A percentile compares a stretch with the other conserved stretches of the same genome.
These are phyloP conservation scores for Linnaemya vulpina DNA, from an alignment of 2,888 invertebrate species.

Conservation along the genomic window DNA sequence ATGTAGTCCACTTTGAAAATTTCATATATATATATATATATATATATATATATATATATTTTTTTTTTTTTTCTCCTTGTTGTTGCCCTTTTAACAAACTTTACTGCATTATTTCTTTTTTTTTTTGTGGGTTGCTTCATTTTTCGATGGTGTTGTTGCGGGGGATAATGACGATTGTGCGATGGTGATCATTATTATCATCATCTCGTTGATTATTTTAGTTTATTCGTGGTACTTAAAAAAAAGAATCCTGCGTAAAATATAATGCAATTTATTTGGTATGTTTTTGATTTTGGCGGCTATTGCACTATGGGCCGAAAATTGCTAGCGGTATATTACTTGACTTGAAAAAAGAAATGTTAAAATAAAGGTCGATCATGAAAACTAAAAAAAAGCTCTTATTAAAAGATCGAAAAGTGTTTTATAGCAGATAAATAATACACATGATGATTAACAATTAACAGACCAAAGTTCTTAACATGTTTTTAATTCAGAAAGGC, in stretches of 20 bases:
- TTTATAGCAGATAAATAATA: too few species aligned
- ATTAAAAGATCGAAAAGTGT: too few species aligned
- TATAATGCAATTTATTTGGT: conserved; percentile 56
- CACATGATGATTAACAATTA: too few species aligned
- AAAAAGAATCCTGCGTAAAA: conserved; percentile 64
- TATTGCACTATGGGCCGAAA: conserved; percentile 45
- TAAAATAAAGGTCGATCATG: too few species aligned
- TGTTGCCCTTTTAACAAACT: conserved; percentile 43
- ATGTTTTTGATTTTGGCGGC: conserved; percentile 25
- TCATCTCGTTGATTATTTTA: conserved; percentile 62
- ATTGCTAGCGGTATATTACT: too few species aligned
- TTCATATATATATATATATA: too few species aligned
- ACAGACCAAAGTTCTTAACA: too few species aligned
- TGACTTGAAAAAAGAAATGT: too few species aligned
- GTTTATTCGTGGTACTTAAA: conserved; percentile 41
- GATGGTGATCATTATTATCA: conserved; percentile 56
- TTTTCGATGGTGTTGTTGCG: conserved; percentile 31
- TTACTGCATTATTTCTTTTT: conserved; percentile 21
- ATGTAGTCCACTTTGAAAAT: conserved; percentile 63
- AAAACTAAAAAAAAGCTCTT: too few species aligned
- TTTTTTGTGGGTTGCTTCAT: neutral
- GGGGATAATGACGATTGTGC: conserved; percentile 49
- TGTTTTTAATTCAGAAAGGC: too few species aligned
- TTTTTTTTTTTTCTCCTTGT: conserved; percentile 65
- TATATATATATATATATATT: too few species aligned